Conservation (phyloP, 1,140 invertebrate species). For the Megathymus violae region DNA sequence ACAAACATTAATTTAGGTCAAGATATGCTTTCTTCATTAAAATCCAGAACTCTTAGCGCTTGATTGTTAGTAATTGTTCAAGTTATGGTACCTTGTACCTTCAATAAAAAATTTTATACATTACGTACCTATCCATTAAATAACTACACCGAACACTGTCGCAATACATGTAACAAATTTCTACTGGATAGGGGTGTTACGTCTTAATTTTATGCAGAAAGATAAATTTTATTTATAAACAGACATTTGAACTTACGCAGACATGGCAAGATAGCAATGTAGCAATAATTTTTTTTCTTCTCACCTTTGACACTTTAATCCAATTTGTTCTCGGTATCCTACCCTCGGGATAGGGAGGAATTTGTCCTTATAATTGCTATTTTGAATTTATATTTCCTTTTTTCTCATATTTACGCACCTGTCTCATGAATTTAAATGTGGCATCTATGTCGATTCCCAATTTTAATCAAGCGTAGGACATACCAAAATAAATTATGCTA, state of each 20-base stretch:
- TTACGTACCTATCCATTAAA: no score
- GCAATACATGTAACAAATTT: not conserved
- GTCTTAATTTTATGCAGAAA: no score
- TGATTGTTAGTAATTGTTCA: no score
- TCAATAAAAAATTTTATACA: no score
- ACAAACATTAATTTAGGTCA: no score
- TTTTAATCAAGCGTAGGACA: conserved; percentile 17
- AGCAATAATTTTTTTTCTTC: conserved; percentile 72
- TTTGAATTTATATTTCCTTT: conserved; percentile 61
- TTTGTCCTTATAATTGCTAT: conserved; percentile 78
- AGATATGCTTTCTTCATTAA: no score
- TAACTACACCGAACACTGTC: no score
- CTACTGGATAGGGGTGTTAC: conserved; percentile 1
- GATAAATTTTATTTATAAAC: not conserved
- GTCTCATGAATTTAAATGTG: conserved; percentile 41
- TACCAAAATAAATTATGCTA: not conserved
- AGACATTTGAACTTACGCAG: conserved; percentile 60
- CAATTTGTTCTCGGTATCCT: conserved; percentile 78
- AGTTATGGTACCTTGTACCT: no score
- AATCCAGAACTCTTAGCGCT: no score
- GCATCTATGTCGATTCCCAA: not conserved
- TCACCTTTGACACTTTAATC: conserved; percentile 83
- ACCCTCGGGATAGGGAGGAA: conserved; percentile 70
- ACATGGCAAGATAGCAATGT: conserved; percentile 63
- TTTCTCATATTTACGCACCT: conserved; percentile 44